Evolutionary conservation across 2,888 invertebrate genomes (phyloP).

Genomic region (Zaprionus bogoriensis): DNA sequence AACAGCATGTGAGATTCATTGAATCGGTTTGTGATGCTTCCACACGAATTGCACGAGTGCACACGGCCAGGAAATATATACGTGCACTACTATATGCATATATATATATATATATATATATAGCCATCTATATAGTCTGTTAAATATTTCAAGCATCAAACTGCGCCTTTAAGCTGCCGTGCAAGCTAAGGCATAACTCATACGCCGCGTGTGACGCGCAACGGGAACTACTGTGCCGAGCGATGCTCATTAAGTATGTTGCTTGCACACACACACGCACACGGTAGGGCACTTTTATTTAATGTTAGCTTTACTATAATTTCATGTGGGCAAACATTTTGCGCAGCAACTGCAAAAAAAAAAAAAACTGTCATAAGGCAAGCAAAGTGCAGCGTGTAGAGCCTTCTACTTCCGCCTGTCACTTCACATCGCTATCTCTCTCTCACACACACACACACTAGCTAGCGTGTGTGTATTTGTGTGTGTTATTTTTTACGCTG

Average conservation of each 20-base stretch:
- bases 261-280: slow-evolving; percentile 8
- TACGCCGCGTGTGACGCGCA: slow-evolving; percentile 25
- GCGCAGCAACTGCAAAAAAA: not conserved
- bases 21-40: slow-evolving; percentile 14
- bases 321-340: slow-evolving; percentile 74
- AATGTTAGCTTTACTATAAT: slow-evolving; percentile 66
- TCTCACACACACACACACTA: not conserved
- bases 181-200: slow-evolving; percentile 23
- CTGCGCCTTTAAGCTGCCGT: slow-evolving; percentile 4
- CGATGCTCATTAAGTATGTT: slow-evolving; percentile 66
- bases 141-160: not conserved
- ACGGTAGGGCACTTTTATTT: slow-evolving; percentile 68
- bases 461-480: slow-evolving; percentile 7
- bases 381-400: slow-evolving; percentile 9
- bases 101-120: too few relatives aligned
- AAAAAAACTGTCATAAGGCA: slow-evolving; percentile 36
- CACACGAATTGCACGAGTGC: slow-evolving; percentile 16
- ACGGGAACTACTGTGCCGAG: not conserved
- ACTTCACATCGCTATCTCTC: not conserved
- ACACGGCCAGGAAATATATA: slow-evolving; percentile 10
- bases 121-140: too few relatives aligned
- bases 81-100: not conserved
- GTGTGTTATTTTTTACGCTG: slow-evolving; percentile 45
- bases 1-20: slow-evolving; percentile 21
- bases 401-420: slow-evolving; percentile 48